Evolutionary conservation across 2,113 vertebrate genomes (phyloP), one percentile per base, ranked within the genome.

Genomic region (Zapornia atra): DNA sequence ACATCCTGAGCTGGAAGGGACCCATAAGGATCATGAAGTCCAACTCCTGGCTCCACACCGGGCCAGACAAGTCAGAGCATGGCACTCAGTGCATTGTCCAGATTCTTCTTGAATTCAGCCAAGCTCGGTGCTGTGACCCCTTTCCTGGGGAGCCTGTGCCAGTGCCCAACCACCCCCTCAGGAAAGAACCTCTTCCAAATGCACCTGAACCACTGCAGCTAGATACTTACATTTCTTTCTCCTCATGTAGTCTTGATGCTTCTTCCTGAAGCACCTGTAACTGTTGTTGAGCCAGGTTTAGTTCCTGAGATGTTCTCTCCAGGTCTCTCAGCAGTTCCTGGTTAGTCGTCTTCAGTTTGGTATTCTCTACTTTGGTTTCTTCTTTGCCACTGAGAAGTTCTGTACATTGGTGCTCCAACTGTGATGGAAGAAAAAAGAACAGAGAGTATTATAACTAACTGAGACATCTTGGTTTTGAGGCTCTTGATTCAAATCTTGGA

Each of bases 141-240:
- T 46, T 46, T 17, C 17, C 44, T 46, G 44, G 44, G 17, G 44
- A 46, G 16, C 44, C 17, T 46, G 44, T 46, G 6, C 44, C 44
- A 46, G 44, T 46, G 17, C 8, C 17, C 44, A 46, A 46, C 44
- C 44, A 46, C 44, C 44, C 44, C 19, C 44, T 46, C 44, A 46
- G 44, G 44, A 46, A 46, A 46, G 44, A 46, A 19, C 44, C 44
- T 46, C 44, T 18, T 46, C 44, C 44, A 46, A 82, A 59, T 22
- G 22, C 10, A 40, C 40, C 19, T 48, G 50, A 57, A 88, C 31
- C 64, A 29, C 44, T 59, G 19, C 31, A 64, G 24, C 19, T 61
- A 22, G 42, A 26, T 21, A 97, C 98, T 96, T 95, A 99, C 99
- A 99, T 98, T 97, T 99, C 99, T 90, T 99, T 99, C 88, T 99